Evolutionary conservation across 2,797 vertebrate genomes (phyloP).

Genomic region (Oreonectes daqikongensis): DNA sequence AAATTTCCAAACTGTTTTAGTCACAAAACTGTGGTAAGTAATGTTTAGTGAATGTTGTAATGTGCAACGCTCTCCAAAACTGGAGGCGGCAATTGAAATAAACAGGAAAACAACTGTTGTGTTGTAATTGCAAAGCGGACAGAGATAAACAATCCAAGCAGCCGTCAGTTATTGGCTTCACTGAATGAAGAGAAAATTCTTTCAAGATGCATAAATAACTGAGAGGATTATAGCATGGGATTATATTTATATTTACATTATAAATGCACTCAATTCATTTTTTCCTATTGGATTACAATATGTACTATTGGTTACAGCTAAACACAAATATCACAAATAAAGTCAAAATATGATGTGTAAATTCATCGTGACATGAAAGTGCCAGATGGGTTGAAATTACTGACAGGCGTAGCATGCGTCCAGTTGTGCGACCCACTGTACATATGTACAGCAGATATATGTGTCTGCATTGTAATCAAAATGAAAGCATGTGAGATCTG

Average conservation of each 20-base stretch:
- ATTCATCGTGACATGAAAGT: slow-evolving; percentile 21
- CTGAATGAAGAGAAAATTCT: neutral
- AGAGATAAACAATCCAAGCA: slow-evolving; percentile 27
- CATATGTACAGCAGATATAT: slow-evolving; percentile 51
- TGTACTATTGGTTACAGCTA: too few relatives aligned
- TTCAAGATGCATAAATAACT: neutral
- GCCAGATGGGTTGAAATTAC: slow-evolving; percentile 18
- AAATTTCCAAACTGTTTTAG: slow-evolving; percentile 26
- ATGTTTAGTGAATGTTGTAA: slow-evolving; percentile 13
- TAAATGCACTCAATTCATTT: too few relatives aligned
- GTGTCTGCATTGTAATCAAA: slow-evolving; percentile 13
- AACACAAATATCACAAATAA: too few relatives aligned
- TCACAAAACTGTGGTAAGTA: neutral
- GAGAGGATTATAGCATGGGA: neutral
- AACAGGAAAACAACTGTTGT: neutral
- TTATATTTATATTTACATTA: too few relatives aligned
- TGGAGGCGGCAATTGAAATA: slow-evolving; percentile 12
- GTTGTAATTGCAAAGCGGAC: neutral
- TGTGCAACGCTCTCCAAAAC: neutral
- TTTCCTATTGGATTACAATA: too few relatives aligned
- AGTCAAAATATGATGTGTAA: neutral
- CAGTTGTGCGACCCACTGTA: neutral
- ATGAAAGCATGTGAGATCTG: slow-evolving; percentile 25
- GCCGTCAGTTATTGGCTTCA: slow-evolving; percentile 6
- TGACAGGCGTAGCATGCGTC: slow-evolving; percentile 15